A percentile compares a stretch with the other conserved stretches of the same genome.
These are phyloP conservation scores for Leucophenga varia DNA, from an alignment of 1,140 invertebrate species.

Conservation along the genomic window DNA sequence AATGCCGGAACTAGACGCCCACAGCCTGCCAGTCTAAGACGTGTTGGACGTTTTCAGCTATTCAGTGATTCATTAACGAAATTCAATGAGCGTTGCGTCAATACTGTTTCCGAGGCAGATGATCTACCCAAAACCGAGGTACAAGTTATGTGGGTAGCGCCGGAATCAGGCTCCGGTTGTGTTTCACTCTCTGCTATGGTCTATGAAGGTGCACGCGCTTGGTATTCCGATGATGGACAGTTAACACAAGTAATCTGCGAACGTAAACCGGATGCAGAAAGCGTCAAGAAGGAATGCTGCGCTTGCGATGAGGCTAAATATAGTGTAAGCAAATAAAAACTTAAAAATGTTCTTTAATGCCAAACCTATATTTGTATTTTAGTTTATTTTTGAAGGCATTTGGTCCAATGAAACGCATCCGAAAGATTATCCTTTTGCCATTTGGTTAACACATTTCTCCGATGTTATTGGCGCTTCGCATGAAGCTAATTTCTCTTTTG, in stretches of 20 bases:
- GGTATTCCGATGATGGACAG: conserved; percentile 88
- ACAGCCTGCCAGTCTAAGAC: conserved; percentile 52
- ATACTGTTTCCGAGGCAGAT: conserved; percentile 79
- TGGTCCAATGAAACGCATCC: conserved; percentile 97
- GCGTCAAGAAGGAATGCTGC: conserved; percentile 71
- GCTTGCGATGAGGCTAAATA: conserved; percentile 92
- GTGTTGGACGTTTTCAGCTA: conserved; percentile 76
- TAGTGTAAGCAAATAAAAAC: conserved; percentile 62
- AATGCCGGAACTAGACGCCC: conserved; percentile 59
- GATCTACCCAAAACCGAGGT: conserved; percentile 81
- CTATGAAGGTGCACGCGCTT: conserved; percentile 75
- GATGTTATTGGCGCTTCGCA: conserved; percentile 97
- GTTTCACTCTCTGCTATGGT: conserved; percentile 82
- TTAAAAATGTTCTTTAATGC: background rate
- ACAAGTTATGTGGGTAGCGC: conserved; percentile 88
- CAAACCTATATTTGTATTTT: background rate
- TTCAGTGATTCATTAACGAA: conserved; percentile 76
- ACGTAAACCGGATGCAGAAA: conserved; percentile 51
- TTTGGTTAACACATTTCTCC: conserved; percentile 95
- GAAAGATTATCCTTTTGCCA: conserved; percentile 89
- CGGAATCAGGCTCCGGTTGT: conserved; percentile 79
- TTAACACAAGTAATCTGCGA: conserved; percentile 84
- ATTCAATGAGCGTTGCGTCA: conserved; percentile 84
- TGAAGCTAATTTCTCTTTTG: conserved; percentile 89
- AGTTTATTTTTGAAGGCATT: conserved; percentile 91